A percentile compares a stretch with the other conserved stretches of the same genome.
These are phyloP conservation scores for Oreochromis niloticus DNA, from an alignment of 2,113 vertebrate species.

Conservation along the genomic window DNA sequence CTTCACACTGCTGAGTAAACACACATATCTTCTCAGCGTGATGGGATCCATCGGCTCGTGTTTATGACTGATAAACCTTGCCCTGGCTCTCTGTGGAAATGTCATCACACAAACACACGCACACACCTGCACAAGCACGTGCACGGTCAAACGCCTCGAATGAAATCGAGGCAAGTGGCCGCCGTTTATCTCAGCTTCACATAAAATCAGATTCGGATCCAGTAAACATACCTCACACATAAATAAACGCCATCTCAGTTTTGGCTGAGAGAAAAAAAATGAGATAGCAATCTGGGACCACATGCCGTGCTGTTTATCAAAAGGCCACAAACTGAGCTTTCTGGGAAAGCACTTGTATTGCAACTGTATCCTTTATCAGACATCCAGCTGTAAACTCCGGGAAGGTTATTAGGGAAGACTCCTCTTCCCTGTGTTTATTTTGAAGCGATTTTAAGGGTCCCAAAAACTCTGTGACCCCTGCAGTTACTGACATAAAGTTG, in stretches of 20 bases:
- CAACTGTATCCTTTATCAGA: slow-evolving; percentile 24
- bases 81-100: slow-evolving; percentile 49
- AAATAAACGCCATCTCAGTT: slow-evolving; percentile 17
- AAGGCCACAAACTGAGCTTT: slow-evolving; percentile 32
- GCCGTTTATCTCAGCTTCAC: neutral
- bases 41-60: slow-evolving; percentile 56
- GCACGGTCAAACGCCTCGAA: neutral
- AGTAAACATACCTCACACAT: neutral
- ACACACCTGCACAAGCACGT: neutral
- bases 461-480: neutral
- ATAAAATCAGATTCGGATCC: neutral
- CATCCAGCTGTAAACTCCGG: slow-evolving; percentile 21
- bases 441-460: neutral
- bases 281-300: slow-evolving; percentile 10
- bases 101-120: slow-evolving; percentile 16
- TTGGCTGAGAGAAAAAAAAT: neutral
- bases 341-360: slow-evolving; percentile 27
- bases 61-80: slow-evolving; percentile 73
- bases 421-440: neutral
- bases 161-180: neutral
- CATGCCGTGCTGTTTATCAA: slow-evolving; percentile 19
- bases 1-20: slow-evolving; percentile 70
- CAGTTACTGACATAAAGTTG: neutral
- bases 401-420: slow-evolving; percentile 9
- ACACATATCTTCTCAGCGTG: slow-evolving; percentile 47